Conservation (phyloP, 2,888 invertebrate genomes). For the Dyspetes luteomarginatus region DNA sequence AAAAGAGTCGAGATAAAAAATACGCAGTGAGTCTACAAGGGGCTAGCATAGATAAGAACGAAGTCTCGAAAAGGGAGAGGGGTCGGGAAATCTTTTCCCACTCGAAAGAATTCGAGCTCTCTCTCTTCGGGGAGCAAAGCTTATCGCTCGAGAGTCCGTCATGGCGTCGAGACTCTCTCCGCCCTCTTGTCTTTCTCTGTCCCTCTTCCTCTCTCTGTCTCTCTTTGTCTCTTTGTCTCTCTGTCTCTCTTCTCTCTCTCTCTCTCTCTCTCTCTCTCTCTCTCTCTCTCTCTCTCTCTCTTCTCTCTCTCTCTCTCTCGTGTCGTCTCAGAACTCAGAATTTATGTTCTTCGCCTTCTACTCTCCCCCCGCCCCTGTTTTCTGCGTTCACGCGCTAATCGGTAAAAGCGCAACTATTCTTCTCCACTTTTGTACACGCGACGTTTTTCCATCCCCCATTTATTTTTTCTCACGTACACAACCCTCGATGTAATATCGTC, state of each 20-base stretch:
- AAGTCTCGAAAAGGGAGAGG: constrained; percentile 3
- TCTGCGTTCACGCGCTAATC: constrained; percentile 25
- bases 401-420: constrained; percentile 46
- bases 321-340: constrained; percentile 51
- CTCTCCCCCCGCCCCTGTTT: background rate
- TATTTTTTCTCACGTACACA: constrained; percentile 56
- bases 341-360: constrained; percentile 52
- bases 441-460: constrained; percentile 26
- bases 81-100: constrained; percentile 50
- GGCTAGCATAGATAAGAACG: constrained; percentile 40
- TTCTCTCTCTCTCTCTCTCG: constrained; percentile 8
- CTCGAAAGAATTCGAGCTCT: constrained; percentile 51
- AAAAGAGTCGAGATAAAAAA: constrained; percentile 51
- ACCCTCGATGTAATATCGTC: constrained; percentile 25
- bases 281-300: no score
- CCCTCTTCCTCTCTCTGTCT: no score
- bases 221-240: no score
- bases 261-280: no score
- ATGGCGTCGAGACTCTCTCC: constrained; percentile 39
- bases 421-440: constrained; percentile 30
- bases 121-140: constrained; percentile 43
- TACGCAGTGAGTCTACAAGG: constrained; percentile 11
- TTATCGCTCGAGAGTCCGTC: constrained; percentile 64
- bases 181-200: no score
- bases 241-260: no score